Conservation (phyloP, 2,888 invertebrate species). For the Deroplatys truncata region DNA sequence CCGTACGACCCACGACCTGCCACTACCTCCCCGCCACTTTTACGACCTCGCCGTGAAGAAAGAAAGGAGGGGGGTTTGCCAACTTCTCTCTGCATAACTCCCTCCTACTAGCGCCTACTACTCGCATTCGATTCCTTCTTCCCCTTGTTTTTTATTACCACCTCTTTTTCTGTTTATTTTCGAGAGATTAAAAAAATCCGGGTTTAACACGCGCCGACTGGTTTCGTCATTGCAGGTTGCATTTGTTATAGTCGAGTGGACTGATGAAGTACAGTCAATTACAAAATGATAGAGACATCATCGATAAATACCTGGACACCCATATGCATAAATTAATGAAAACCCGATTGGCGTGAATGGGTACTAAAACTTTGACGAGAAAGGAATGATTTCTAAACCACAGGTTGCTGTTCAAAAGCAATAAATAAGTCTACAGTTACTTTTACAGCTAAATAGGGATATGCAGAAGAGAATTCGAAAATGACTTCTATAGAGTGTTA, state of each 20-base stretch:
- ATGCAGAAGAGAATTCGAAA: background rate
- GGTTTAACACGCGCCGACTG: slow-evolving; percentile 8
- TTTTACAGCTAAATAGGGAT: background rate
- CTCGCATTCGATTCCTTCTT: background rate
- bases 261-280: background rate
- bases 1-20: background rate
- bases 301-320: background rate
- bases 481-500: too few species aligned
- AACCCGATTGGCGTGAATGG: background rate
- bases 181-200: background rate
- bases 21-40: background rate
- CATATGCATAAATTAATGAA: background rate
- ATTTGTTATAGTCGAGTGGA: slow-evolving; percentile 9
- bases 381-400: background rate
- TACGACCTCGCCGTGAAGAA: background rate
- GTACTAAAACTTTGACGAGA: background rate
- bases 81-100: background rate
- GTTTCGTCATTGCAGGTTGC: slow-evolving; percentile 8
- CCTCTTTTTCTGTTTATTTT: background rate
- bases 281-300: background rate
- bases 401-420: background rate
- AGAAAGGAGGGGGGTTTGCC: background rate
- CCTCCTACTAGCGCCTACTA: background rate
- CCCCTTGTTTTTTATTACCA: background rate
- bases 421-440: background rate